phyloP scores from a whole-genome alignment of 2,113 vertebrate genomes.

The Vulpes ferrilata region DNA sequence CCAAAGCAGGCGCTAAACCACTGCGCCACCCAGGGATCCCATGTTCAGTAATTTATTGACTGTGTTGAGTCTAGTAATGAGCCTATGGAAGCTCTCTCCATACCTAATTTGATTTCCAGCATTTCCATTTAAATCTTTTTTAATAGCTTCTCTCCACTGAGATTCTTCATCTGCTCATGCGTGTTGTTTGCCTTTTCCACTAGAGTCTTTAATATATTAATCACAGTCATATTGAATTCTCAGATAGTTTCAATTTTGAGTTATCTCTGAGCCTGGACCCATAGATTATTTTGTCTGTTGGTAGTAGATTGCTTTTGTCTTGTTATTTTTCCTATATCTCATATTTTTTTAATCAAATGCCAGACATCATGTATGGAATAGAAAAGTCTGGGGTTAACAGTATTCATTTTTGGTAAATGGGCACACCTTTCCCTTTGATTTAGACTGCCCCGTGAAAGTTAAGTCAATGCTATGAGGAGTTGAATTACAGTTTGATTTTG shows the following conservation, averaged over 20 bases:
- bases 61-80: not conserved
- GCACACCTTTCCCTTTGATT: not conserved
- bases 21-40: too few species aligned
- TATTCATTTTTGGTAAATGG: not conserved
- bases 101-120: not conserved
- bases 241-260: not conserved
- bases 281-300: not conserved
- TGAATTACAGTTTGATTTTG: too few species aligned
- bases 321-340: not conserved
- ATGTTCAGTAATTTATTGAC: not conserved
- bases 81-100: not conserved
- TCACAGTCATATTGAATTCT: not conserved
- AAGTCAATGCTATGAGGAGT: not conserved
- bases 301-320: not conserved
- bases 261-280: too few species aligned
- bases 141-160: not conserved
- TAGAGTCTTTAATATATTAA: not conserved
- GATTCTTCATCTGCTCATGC: not conserved
- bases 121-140: not conserved
- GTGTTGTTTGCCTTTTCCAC: not conserved
- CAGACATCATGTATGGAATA: not conserved
- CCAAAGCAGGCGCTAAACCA: too few species aligned
- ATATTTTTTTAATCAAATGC: not conserved
- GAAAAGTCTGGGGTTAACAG: not conserved
- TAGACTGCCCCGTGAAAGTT: not conserved